These are phyloP conservation scores for Apamea crenata DNA, from an alignment of 2,888 invertebrate species.

Conservation along the genomic window DNA sequence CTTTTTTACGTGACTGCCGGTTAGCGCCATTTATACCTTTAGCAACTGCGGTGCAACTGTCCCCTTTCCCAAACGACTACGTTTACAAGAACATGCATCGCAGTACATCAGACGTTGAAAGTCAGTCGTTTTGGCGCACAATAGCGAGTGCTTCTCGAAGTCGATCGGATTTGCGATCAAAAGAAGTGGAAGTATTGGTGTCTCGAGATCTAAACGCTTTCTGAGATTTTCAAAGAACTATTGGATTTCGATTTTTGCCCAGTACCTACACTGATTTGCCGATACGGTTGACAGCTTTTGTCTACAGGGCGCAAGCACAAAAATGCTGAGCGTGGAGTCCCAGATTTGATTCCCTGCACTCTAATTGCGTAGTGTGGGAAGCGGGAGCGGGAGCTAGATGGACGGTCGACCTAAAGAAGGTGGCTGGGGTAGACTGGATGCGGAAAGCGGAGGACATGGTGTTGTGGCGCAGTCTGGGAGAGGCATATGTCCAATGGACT, in stretches of 20 bases:
- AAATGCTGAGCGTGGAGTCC: background rate
- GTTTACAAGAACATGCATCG: constrained; percentile 25
- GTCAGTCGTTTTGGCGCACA: constrained; percentile 40
- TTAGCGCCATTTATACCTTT: too few relatives aligned
- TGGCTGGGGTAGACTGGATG: too few relatives aligned
- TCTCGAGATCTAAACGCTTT: constrained; percentile 17
- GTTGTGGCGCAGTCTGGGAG: too few relatives aligned
- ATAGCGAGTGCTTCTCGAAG: constrained; percentile 23
- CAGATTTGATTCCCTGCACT: background rate
- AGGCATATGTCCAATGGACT: too few relatives aligned
- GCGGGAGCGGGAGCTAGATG: too few relatives aligned
- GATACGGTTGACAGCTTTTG: background rate
- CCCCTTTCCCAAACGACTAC: background rate
- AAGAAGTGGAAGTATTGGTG: constrained; percentile 32
- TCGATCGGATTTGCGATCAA: constrained; percentile 45
- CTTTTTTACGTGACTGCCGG: background rate
- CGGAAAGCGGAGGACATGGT: too few relatives aligned
- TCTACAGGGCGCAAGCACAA: background rate
- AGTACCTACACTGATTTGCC: background rate
- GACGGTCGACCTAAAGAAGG: too few relatives aligned
- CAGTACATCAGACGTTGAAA: constrained; percentile 19
- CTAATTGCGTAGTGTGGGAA: too few relatives aligned
- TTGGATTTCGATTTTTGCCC: constrained; percentile 5
- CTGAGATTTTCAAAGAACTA: background rate
- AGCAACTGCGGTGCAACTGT: background rate